Evolutionary conservation across 2,888 invertebrate species (phyloP).

Genomic region (Altica lythri): DNA sequence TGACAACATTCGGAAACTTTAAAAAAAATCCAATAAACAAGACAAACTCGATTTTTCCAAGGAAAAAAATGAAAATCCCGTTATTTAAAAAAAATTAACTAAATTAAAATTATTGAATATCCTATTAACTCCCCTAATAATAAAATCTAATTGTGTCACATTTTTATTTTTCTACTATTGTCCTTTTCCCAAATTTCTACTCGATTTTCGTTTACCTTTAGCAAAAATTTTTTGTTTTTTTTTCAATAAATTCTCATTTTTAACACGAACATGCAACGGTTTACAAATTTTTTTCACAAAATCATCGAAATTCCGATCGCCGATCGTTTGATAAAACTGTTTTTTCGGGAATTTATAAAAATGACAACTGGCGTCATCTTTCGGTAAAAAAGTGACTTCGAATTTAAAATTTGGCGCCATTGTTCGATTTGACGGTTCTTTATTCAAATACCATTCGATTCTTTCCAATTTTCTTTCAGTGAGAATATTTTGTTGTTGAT

Average conservation of each 20-base stretch:
- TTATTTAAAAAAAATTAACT: no score
- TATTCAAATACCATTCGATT: conserved; percentile 26
- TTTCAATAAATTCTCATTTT: conserved; percentile 16
- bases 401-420: conserved; percentile 1
- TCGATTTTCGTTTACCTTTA: no score
- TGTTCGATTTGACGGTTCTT: not conserved
- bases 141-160: no score
- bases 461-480: conserved; percentile 20
- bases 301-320: conserved; percentile 1
- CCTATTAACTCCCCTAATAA: no score
- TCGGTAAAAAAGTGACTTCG: conserved; percentile 3
- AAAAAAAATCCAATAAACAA: no score
- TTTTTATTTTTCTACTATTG: no score
- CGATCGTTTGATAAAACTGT: conserved; percentile 13
- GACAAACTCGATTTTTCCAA: no score
- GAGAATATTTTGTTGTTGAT: conserved; percentile 11
- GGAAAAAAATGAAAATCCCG: no score
- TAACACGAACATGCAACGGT: conserved; percentile 12
- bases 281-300: conserved; percentile 16
- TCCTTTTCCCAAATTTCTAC: no score
- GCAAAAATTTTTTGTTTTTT: no score
- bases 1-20: no score
- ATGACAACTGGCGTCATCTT: not conserved
- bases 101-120: no score
- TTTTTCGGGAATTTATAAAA: conserved; percentile 22